Evolutionary conservation across 2,888 invertebrate species (phyloP), one percentile per base, ranked within the genome.

Genomic region (Callimorpha dominula): DNA sequence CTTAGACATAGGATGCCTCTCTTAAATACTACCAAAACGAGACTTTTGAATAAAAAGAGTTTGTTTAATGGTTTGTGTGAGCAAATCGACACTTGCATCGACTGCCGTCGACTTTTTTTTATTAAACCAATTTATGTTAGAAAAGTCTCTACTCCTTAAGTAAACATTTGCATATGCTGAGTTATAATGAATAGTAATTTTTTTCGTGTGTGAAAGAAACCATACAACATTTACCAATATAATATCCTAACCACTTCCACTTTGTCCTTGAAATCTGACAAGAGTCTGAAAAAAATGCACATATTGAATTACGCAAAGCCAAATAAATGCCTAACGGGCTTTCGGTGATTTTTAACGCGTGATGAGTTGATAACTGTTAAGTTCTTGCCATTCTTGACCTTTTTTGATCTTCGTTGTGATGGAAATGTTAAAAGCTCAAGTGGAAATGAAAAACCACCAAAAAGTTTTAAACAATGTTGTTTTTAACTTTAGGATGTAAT

Each of bases 241-340:
- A 77, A 88, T 86, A 87, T 87, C 87, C 78, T 82, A 77, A 90
- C 92, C 92, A 88, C 91, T 90, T 92, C 90, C 92, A 86, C 72
- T 76, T 78, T 80, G 84, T 72, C 87, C 88, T 89, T 91, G 86
- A 88, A 88, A 89, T 89, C 82, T 82, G 83, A 83, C 79, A 80
- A 77, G 88, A 86, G 79, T 77, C 76, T 66, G 67, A 70, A 79
- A 82, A 85, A 82, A 84, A 83, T 76, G 79, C 80, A 78, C 63
- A 66, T 87, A 86, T 91, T 73, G 72, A 65, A 75, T 93, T 90
- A 86, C 90, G 76, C 81, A 85, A 93, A 93, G 92, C 92, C 93
- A 78, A 80, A 88, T 85, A 92, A 93, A 85, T 92, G 91, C 86
- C 72, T 65, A 76, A 76, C 78, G 70, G 72, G 65, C 50, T 70